Evolutionary conservation across 2,888 invertebrate species (phyloP), one percentile per base, ranked within the genome.

Genomic region (Celastrina argiolus): DNA sequence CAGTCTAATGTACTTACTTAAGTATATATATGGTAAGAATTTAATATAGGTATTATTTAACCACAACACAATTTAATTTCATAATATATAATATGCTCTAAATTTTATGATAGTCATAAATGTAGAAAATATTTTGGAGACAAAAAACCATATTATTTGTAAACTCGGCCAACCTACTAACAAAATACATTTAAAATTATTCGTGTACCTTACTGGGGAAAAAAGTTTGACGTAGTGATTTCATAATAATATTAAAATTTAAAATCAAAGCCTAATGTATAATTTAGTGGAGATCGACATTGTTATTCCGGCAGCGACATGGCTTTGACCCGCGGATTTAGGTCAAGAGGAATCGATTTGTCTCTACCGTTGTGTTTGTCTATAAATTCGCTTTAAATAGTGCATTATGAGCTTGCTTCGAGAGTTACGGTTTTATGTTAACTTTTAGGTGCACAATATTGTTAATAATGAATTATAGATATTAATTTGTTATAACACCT

Each of bases 271-370:
- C 31, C 12, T 34, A 16, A 31, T 59, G 34, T 16, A 31, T 59
- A 59, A 59, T 59, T 16, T 10, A 59, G 36, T 61, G 22, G n/a
- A 61, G 61, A 68, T 51, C 65, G 39, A 68, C 66, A 66, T 68
- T 69, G 69, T 68, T 66, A 68, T 69, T 68, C 68, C 66, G 66
- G 67, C 69, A 56, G 78, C 74, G 79, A 81, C 84, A 80, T 80
- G 88, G 83, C 87, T 87, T 89, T 87, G 87, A 88, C 88, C 88
- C 71, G 65, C 73, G 74, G 76, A 87, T 84, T 83, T 84, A 74
- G 87, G 88, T 88, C 88, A 88, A 87, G 87, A 82, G 81, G 83
- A 83, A 87, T 87, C 87, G 86, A 88, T 88, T 78, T 78, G 79
- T 76, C 65, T 69, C 69, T 66, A 71, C 70, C 67, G 67, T 12